Percentiles rank a stretch among this genome's conserved stretches.
Evolutionary conservation across 2,113 vertebrate genomes (phyloP).

Genomic region (Spermophilus dauricus): DNA sequence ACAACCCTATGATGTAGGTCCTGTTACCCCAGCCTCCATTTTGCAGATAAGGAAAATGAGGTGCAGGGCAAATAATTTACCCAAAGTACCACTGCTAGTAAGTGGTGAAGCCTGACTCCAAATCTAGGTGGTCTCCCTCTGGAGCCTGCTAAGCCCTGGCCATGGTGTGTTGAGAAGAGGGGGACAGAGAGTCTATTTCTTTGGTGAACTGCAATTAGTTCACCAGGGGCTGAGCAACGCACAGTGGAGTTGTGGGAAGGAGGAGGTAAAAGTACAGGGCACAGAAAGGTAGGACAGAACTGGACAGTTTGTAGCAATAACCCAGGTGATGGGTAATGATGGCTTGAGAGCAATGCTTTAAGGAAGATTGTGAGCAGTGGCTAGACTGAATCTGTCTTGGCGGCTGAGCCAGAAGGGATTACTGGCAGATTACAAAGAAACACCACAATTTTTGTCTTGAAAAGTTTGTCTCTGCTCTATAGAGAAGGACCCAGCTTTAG

Average conservation of each 20-base stretch:
- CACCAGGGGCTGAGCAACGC: background rate
- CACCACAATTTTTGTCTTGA: background rate
- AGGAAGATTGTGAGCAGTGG: background rate
- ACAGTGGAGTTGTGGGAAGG: background rate
- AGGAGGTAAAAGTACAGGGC: background rate
- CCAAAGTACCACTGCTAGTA: background rate
- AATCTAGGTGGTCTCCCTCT: background rate
- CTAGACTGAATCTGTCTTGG: background rate
- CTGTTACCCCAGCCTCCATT: background rate
- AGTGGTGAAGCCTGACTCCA: background rate
- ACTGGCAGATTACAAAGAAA: background rate
- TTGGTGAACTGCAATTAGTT: background rate
- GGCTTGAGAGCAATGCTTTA: background rate
- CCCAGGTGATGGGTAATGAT: background rate
- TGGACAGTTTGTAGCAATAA: background rate
- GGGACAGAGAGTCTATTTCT: background rate
- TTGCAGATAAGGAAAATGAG: constrained; percentile 1
- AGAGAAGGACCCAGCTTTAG: background rate
- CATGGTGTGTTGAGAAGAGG: background rate
- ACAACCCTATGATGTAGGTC: background rate
- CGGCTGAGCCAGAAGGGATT: background rate
- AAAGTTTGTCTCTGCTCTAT: background rate
- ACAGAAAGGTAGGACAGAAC: background rate
- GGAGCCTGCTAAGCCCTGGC: background rate
- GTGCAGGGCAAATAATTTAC: background rate